Percentiles rank a stretch among this genome's conserved stretches.
These are phyloP conservation scores for Cotesia typhae DNA, from an alignment of 1,140 invertebrate species.

Conservation along the genomic window DNA sequence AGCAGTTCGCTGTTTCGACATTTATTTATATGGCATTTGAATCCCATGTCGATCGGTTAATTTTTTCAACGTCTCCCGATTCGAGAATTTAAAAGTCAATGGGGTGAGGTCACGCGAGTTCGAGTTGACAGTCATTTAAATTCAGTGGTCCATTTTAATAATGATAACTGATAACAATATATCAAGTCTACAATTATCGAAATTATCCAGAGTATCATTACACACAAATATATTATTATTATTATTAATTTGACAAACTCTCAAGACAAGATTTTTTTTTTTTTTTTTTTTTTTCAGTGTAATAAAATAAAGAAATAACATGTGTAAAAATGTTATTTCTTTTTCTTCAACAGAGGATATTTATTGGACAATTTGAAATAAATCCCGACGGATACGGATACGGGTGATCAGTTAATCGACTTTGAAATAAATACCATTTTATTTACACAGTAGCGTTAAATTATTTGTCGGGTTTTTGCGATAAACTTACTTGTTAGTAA, in stretches of 20 bases:
- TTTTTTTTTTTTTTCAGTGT: too few relatives aligned
- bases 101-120: conserved; percentile 4
- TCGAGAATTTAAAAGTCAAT: conserved; percentile 16
- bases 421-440: background rate
- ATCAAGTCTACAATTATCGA: too few relatives aligned
- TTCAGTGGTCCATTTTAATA: too few relatives aligned
- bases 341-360: background rate
- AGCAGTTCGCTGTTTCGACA: conserved; percentile 6
- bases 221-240: too few relatives aligned
- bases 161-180: too few relatives aligned
- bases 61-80: conserved; percentile 14
- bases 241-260: too few relatives aligned
- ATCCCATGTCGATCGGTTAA: background rate
- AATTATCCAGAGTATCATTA: too few relatives aligned
- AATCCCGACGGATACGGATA: background rate
- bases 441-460: background rate
- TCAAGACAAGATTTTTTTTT: too few relatives aligned
- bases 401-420: conserved; percentile 14
- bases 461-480: background rate
- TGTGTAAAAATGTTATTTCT: background rate
- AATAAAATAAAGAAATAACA: too few relatives aligned
- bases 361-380: background rate
- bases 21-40: conserved; percentile 24
- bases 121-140: too few relatives aligned
- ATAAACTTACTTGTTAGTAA: too few relatives aligned